These are phyloP conservation scores for Coenonympha arcania DNA, from an alignment of 2,888 invertebrate genomes.

Conservation along the genomic window DNA sequence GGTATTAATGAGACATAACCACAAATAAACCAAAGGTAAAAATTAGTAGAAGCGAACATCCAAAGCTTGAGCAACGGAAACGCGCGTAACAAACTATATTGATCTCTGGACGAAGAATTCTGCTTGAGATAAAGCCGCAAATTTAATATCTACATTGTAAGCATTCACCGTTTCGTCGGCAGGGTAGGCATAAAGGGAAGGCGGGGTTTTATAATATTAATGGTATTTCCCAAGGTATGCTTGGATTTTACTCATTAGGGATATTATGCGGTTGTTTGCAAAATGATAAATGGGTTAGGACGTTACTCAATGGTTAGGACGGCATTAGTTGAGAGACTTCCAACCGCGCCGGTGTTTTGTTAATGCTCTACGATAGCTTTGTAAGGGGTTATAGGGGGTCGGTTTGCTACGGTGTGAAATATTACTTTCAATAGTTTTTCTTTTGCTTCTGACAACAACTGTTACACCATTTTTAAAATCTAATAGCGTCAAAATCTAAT, in stretches of 20 bases:
- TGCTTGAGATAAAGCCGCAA: conserved; percentile 22
- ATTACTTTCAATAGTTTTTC: no score
- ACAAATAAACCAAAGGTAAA: no score
- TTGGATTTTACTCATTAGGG: conserved; percentile 72
- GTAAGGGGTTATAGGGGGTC: conserved; percentile 36
- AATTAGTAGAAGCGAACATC: no score
- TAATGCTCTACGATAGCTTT: conserved; percentile 52
- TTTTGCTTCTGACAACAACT: no score
- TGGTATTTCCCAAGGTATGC: conserved; percentile 67
- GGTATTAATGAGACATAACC: no score
- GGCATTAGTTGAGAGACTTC: conserved; percentile 51
- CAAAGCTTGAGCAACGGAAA: no score
- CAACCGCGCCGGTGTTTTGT: conserved; percentile 50
- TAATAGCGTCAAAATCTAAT: no score
- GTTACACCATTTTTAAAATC: no score
- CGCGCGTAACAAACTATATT: not conserved
- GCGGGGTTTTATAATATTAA: conserved; percentile 61
- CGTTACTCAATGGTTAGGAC: conserved; percentile 49
- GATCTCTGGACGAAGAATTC: not conserved
- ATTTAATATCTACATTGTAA: conserved; percentile 31
- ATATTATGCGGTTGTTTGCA: conserved; percentile 64
- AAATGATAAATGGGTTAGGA: conserved; percentile 67
- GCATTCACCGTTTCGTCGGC: conserved; percentile 33
- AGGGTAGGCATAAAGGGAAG: conserved; percentile 40
- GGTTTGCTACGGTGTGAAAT: conserved; percentile 31